Evolutionary conservation across 2,113 vertebrate species (phyloP), one percentile per base, ranked within the genome.

Genomic region (Oreotrochilus melanogaster): DNA sequence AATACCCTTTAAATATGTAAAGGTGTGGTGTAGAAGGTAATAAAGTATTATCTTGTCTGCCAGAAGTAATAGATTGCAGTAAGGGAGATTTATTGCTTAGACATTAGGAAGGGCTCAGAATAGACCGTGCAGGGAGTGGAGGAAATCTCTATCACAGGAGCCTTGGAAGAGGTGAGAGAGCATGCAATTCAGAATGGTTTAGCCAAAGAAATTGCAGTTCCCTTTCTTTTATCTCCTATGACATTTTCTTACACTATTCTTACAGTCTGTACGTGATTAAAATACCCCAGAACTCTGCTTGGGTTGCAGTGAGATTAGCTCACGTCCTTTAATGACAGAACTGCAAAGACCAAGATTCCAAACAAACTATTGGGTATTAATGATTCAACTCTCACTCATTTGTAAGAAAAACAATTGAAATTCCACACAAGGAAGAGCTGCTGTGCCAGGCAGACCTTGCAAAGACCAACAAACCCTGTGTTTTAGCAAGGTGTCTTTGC

Each of bases 41-140:
- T 80, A 74, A 88, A 70, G 25, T 71, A 69, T 84, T 91, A 85
- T 79, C 82, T 89, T 56, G 53, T 60, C 83, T 93, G 56, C 51
- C 69, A 91, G 83, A 78, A 71, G 42, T 37, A 71, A 74, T 58
- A 61, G 69, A 66, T 62, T 76, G 70, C 64, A 78, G 31, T 58
- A 62, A 50, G 18, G 8, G 47, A 92, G 60, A 74, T 91, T 53
- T 70, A 60, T 89, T 84, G 80, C 47, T 58, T 71, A 70, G 33
- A 33, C 45, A 1, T 74, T 37, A 58, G 66, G 57, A 92, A 86
- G 61, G 33, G 48, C 78, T 82, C 25, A 27, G 61, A 56, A 47
- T 16, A 81, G 54, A 23, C 58, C 83, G 27, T 86, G 79, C 48
- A 47, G 56, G 42, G 42, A 88, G 75, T 23, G 58, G 47, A 30